These are phyloP conservation scores for Brachyalestes nurse DNA, from an alignment of 2,797 vertebrate genomes.

Conservation along the genomic window DNA sequence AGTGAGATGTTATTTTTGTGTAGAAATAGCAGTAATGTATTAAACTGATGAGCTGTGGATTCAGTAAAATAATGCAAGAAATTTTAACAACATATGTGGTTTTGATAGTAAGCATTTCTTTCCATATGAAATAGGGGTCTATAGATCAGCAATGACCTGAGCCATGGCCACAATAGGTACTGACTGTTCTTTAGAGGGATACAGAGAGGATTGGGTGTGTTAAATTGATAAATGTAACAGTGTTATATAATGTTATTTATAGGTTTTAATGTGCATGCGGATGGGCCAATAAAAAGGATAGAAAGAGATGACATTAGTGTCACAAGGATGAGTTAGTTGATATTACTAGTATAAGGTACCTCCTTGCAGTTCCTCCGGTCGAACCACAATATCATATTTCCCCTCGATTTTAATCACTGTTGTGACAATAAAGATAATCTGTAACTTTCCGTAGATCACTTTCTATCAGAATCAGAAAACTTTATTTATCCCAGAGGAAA, in stretches of 20 bases:
- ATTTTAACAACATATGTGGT: not conserved
- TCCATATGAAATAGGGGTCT: not conserved
- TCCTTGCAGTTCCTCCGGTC: slow-evolving; percentile 92
- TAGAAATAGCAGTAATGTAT: not conserved
- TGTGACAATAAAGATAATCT: slow-evolving; percentile 59
- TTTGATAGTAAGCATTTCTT: not conserved
- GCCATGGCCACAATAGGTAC: slow-evolving; percentile 1
- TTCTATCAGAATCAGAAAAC: no score
- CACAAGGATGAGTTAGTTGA: slow-evolving; percentile 33
- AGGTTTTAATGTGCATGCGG: slow-evolving; percentile 14
- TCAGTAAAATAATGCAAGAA: not conserved
- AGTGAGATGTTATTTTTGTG: not conserved
- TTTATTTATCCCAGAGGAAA: no score
- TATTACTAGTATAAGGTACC: slow-evolving; percentile 49
- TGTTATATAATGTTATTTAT: not conserved
- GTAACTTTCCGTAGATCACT: slow-evolving; percentile 6
- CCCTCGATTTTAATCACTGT: slow-evolving; percentile 88
- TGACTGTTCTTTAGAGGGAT: slow-evolving; percentile 25
- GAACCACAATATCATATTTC: slow-evolving; percentile 84
- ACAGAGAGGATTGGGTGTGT: not conserved
- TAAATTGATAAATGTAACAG: slow-evolving; percentile 2
- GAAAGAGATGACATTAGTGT: slow-evolving; percentile 32
- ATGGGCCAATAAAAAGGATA: slow-evolving; percentile 8
- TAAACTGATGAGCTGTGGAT: not conserved
- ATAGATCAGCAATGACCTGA: not conserved